Conservation (phyloP, 2,888 invertebrate genomes). For the Epiblema foenella region DNA sequence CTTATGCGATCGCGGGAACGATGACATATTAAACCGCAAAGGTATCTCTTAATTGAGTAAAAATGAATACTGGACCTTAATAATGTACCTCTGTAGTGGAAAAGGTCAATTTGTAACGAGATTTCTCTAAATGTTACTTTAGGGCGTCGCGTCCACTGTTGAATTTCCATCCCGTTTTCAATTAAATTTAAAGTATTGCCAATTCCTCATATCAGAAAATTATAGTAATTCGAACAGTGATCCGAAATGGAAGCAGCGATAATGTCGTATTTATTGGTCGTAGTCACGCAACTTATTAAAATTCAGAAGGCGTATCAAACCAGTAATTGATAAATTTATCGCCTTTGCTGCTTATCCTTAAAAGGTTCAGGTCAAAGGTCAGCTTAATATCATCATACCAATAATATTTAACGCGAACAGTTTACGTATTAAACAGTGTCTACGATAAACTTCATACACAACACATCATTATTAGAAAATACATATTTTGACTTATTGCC, state of each 20-base stretch:
- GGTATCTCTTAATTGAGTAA: conserved; percentile 28
- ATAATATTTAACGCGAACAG: background rate
- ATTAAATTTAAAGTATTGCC: conserved; percentile 50
- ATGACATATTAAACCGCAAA: conserved; percentile 27
- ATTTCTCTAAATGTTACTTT: conserved; percentile 65
- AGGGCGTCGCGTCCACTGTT: conserved; percentile 53
- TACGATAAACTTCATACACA: background rate
- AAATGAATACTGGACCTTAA: conserved; percentile 32
- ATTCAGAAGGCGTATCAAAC: conserved; percentile 21
- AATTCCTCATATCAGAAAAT: conserved; percentile 46
- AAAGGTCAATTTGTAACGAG: conserved; percentile 59
- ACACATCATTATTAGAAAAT: background rate
- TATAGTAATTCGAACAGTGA: conserved; percentile 43
- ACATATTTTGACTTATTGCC: background rate
- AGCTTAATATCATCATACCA: conserved; percentile 15
- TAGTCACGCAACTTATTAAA: conserved; percentile 18
- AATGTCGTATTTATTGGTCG: conserved; percentile 24
- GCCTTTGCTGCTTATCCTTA: conserved; percentile 9
- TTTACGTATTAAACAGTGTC: background rate
- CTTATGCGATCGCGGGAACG: conserved; percentile 24
- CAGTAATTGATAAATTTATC: conserved; percentile 25
- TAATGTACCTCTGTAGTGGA: conserved; percentile 36
- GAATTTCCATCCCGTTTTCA: conserved; percentile 54
- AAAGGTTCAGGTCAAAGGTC: conserved; percentile 35
- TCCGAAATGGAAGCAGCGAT: conserved; percentile 43